Evolutionary conservation across 2,113 vertebrate genomes (phyloP).

Genomic region (Sinocyclocheilus rhinocerous): DNA sequence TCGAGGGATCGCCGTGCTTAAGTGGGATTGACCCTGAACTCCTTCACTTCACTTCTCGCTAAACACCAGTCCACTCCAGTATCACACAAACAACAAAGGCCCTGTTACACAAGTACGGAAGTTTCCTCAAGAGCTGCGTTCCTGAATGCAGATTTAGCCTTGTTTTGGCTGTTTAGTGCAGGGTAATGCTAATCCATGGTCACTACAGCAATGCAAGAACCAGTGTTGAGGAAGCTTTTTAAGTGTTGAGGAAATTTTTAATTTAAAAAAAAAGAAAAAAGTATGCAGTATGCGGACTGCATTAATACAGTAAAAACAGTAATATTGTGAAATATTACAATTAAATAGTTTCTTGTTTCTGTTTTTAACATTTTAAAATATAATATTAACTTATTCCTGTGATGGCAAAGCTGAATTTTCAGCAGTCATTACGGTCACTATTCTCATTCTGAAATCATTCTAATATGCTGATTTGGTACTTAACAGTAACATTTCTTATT

Average conservation of each 20-base stretch:
- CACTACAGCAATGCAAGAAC: not conserved
- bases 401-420: too few species aligned
- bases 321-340: too few species aligned
- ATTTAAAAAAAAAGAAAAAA: too few species aligned
- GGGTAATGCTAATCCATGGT: not conserved
- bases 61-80: conserved; percentile 4
- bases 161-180: not conserved
- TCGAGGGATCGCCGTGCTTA: conserved; percentile 6
- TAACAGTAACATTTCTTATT: not conserved
- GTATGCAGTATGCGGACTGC: too few species aligned
- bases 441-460: too few species aligned
- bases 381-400: too few species aligned
- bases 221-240: not conserved
- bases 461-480: too few species aligned
- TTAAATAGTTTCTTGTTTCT: too few species aligned
- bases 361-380: too few species aligned
- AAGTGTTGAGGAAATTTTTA: too few species aligned
- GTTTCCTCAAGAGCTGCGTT: not conserved
- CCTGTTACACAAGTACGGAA: not conserved
- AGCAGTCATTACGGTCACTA: too few species aligned
- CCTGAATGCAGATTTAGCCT: not conserved
- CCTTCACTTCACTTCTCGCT: conserved; percentile 15
- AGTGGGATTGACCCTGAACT: conserved; percentile 39
- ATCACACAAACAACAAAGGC: conserved; percentile 1
- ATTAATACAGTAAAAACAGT: too few species aligned